A percentile compares a stretch with the other conserved stretches of the same genome.
These are phyloP conservation scores for Brachyrhaphis roseni DNA, from an alignment of 2,797 vertebrate genomes.

Conservation along the genomic window DNA sequence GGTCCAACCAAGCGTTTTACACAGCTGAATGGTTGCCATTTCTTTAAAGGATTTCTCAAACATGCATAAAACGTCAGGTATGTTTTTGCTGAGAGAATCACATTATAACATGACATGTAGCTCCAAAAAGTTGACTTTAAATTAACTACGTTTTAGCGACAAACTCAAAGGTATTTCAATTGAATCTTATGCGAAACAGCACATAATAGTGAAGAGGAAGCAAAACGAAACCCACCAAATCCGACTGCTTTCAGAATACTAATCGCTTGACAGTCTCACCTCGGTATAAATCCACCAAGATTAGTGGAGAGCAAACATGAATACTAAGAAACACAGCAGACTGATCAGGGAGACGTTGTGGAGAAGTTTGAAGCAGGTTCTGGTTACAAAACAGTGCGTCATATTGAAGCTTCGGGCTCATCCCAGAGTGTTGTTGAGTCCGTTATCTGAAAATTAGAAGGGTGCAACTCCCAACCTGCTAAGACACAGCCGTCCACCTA, in stretches of 20 bases:
- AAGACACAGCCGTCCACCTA: neutral
- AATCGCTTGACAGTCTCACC: neutral
- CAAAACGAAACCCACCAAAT: neutral
- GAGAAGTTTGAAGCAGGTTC: neutral
- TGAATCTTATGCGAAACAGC: neutral
- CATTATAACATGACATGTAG: too few relatives aligned
- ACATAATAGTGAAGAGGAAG: neutral
- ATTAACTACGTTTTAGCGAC: too few relatives aligned
- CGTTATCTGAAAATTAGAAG: neutral
- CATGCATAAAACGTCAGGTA: too few relatives aligned
- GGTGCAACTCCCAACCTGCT: neutral
- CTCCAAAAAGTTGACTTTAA: too few relatives aligned
- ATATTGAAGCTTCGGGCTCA: neutral
- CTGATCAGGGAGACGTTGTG: neutral
- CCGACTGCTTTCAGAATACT: neutral
- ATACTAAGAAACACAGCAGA: neutral
- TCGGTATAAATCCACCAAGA: neutral
- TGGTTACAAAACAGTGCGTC: neutral
- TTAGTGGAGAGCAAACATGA: neutral
- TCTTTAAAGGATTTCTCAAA: too few relatives aligned
- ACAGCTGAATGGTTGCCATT: too few relatives aligned
- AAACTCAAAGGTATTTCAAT: neutral
- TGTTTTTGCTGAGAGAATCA: too few relatives aligned
- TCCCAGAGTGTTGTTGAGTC: neutral
- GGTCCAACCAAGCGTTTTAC: too few relatives aligned